Conservation (phyloP, 2,888 invertebrate species). For the Chironomus riparius region DNA sequence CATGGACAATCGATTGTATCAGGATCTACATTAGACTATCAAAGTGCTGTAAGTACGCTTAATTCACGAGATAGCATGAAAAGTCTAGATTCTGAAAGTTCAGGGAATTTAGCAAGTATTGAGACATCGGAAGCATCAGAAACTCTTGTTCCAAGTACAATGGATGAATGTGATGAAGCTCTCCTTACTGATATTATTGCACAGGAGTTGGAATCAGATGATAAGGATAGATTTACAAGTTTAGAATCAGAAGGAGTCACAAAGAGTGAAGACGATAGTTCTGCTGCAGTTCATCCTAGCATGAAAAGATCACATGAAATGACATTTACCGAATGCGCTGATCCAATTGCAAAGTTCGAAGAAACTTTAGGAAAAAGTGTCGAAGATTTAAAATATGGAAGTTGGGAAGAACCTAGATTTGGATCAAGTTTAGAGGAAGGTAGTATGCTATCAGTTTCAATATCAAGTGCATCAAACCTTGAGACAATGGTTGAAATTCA, state of each 20-base stretch:
- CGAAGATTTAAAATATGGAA: constrained; percentile 31
- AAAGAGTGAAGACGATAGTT: constrained; percentile 47
- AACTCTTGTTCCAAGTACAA: constrained; percentile 83
- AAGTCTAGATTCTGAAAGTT: constrained; percentile 80
- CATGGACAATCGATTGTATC: constrained; percentile 65
- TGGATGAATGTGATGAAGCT: constrained; percentile 64
- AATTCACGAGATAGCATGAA: constrained; percentile 70
- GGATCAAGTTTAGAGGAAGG: constrained; percentile 52
- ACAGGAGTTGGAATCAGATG: constrained; percentile 29
- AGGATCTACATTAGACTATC: constrained; percentile 70
- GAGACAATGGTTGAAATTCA: constrained; percentile 41
- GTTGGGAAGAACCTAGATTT: constrained; percentile 42
- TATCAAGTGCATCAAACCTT: constrained; percentile 50
- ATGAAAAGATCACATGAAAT: constrained; percentile 89
- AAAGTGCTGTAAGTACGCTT: constrained; percentile 76
- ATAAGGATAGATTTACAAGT: constrained; percentile 30
- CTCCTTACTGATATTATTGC: constrained; percentile 42
- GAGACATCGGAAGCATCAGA: constrained; percentile 89
- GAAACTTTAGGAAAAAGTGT: constrained; percentile 46
- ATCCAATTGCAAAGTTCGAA: constrained; percentile 42
- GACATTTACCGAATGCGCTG: constrained; percentile 56
- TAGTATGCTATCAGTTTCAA: constrained; percentile 49
- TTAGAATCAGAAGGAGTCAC: constrained; percentile 47
- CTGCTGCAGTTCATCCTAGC: constrained; percentile 47
- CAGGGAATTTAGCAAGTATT: constrained; percentile 78